phyloP scores from a whole-genome alignment of 2,113 vertebrate genomes.

The Petromus typicus region DNA sequence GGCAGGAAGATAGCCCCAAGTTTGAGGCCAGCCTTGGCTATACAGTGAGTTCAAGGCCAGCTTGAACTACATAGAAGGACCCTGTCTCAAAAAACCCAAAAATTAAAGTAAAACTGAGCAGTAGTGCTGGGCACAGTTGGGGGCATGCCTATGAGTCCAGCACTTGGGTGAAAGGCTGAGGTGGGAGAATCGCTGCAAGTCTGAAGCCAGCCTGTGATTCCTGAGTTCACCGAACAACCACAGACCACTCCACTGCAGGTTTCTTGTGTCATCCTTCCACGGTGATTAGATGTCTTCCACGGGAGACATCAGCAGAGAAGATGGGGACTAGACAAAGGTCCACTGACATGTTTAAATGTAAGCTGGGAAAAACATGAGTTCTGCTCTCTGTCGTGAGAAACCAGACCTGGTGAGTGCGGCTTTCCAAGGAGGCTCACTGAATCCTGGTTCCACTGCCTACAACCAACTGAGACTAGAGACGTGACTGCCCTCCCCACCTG shows the following conservation, averaged over 20 bases:
- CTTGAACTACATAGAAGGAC: neutral
- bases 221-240: neutral
- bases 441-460: neutral
- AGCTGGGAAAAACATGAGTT: neutral
- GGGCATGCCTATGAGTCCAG: neutral
- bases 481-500: neutral
- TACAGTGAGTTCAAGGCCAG: neutral
- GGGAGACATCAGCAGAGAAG: neutral
- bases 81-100: neutral
- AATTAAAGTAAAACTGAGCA: neutral
- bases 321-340: neutral
- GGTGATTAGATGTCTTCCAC: no score
- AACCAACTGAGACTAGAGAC: neutral
- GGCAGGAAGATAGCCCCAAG: neutral
- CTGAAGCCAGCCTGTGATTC: neutral
- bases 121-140: neutral
- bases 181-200: neutral
- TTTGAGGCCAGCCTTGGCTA: neutral
- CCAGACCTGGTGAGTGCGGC: neutral
- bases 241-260: neutral
- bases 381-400: neutral
- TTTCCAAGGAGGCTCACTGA: neutral
- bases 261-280: neutral
- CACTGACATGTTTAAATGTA: neutral
- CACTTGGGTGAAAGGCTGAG: neutral